Evolutionary conservation across 2,888 invertebrate species (phyloP).

Genomic region (Ormia ochracea): DNA sequence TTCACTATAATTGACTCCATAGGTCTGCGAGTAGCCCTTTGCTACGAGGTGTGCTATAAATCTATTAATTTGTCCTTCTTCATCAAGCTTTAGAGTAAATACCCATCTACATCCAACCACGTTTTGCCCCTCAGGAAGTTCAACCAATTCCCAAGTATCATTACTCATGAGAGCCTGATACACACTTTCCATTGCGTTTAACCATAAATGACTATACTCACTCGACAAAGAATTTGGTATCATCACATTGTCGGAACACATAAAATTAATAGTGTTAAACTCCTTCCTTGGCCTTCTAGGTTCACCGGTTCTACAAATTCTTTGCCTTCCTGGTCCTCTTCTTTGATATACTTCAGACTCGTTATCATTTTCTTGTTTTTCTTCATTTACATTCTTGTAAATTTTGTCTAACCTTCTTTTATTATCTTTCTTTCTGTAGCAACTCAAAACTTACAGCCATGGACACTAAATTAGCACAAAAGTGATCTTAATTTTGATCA

Average conservation of each 20-base stretch:
- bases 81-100: background rate
- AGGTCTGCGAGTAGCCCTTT: background rate
- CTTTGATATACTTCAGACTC: background rate
- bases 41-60: background rate
- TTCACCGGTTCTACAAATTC: background rate
- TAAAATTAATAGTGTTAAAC: slow-evolving; percentile 5
- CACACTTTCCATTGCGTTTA: slow-evolving; percentile 23
- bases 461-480: too few relatives aligned
- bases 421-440: background rate
- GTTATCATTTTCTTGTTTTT: background rate
- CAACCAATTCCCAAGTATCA: slow-evolving; percentile 37
- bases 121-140: slow-evolving; percentile 38
- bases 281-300: slow-evolving; percentile 24
- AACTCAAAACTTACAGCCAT: background rate
- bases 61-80: background rate
- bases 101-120: slow-evolving; percentile 40
- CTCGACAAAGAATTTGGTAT: background rate
- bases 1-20: background rate
- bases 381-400: background rate
- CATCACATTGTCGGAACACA: slow-evolving; percentile 2
- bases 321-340: slow-evolving; percentile 11
- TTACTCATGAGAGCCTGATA: slow-evolving; percentile 16
- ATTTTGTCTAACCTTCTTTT: background rate
- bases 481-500: too few relatives aligned
- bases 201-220: background rate